Base-by-base conservation (phyloP, 2,888 invertebrate genomes). In the Scelioninae gen. 2 region DNA sequence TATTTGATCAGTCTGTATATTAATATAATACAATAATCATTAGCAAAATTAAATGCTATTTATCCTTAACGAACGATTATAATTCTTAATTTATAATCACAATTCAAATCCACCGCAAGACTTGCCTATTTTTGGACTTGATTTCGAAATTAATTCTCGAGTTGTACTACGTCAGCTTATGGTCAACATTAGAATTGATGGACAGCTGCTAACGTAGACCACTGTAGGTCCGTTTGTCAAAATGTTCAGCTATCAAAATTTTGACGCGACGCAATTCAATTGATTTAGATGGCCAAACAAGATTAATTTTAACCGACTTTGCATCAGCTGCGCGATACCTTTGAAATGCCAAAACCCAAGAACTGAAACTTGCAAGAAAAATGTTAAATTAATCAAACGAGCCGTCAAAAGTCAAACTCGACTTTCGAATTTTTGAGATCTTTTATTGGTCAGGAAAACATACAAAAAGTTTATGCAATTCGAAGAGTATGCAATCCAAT, bases 401-500 rank as follows among this genome's bases (percentile, higher is more conserved):
- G 13, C 19, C 7, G 5, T 11, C 6, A 15, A 35, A 41, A 41
- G 13, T 31, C 13, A n/a, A 43, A 15, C 11, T 3, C 41, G 15
- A 6, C 10, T 16, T 52, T 53, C 6, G 11, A 37, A 41, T 69
- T 69, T 55, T 57, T 82, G 81, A 82, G 81, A 82, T 82, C 81
- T 81, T 82, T 83, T 82, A 82, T 82, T 82, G 75, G 76, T 83
- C 82, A 80, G 80, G 79, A 80, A 80, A 83, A 81, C 80, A 82
- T 82, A 83, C 81, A 82, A 82, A 81, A 82, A 79, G 78, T 79
- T 78, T 82, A 82, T 80, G 81, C 79, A 79, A 80, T 80, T 79
- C 79, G 77, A 79, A 78, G 78, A 80, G 77, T 79, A 78, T 80
- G 78, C 78, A 77, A 79, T 80, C 76, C 74, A 78, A 81, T 78